A percentile compares a stretch with the other conserved stretches of the same genome.
Evolutionary conservation across 2,797 vertebrate genomes (phyloP).

Genomic region (Loris lydekkerianus): DNA sequence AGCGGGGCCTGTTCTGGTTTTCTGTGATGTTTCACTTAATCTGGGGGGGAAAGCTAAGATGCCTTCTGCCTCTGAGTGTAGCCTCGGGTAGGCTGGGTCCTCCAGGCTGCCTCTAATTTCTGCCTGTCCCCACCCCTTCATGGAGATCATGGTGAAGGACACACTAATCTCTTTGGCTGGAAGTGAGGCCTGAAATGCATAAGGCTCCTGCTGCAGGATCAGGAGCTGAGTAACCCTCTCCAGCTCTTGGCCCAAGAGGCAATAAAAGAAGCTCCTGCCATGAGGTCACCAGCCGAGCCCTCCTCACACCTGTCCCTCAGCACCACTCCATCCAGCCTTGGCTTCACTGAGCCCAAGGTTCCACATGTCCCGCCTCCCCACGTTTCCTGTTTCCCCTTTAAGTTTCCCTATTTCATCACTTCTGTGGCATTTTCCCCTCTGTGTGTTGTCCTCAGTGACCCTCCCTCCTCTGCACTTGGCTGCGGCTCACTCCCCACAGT

Average conservation of each 20-base stretch:
- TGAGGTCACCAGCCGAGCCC: constrained; percentile 55
- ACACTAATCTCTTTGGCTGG: constrained; percentile 72
- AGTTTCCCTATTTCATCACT: constrained; percentile 55
- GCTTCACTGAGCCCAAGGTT: constrained; percentile 12
- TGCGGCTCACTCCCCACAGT: not conserved
- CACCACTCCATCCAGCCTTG: not conserved
- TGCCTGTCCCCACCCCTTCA: constrained; percentile 1
- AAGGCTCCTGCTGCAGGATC: constrained; percentile 30
- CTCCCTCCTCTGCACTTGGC: not conserved
- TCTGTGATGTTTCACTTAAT: constrained; percentile 37
- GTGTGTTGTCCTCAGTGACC: not conserved
- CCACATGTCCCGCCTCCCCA: not conserved
- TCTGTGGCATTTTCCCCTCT: not conserved
- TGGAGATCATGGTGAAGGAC: constrained; percentile 28
- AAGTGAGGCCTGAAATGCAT: constrained; percentile 40
- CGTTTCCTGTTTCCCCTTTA: not conserved
- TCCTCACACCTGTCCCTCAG: constrained; percentile 54
- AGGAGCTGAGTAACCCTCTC: constrained; percentile 54
- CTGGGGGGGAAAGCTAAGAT: not conserved
- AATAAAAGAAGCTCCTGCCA: constrained; percentile 53
- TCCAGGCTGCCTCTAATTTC: not conserved
- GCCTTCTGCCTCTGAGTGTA: constrained; percentile 38
- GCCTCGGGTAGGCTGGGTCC: not conserved
- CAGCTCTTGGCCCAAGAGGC: constrained; percentile 64
- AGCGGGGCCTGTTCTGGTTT: not conserved